phyloP scores from a whole-genome alignment of 2,797 vertebrate genomes.

The Anabacerthia variegaticeps region DNA sequence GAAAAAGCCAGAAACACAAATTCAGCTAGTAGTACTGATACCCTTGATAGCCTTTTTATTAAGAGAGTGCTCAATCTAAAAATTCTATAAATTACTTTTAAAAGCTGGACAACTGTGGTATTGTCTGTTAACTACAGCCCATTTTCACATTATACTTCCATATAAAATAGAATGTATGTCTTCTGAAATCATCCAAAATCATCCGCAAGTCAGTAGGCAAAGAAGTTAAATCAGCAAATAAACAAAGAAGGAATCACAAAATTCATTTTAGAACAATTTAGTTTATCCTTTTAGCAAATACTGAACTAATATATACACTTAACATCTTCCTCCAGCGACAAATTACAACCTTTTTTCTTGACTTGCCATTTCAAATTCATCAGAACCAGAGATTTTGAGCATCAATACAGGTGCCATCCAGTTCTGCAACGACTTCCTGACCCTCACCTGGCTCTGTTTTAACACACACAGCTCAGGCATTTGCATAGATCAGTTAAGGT shows the following conservation, averaged over 20 bases:
- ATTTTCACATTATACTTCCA: not conserved
- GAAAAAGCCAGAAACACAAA: not conserved
- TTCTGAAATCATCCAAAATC: not conserved
- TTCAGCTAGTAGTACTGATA: not conserved
- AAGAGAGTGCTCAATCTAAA: not conserved
- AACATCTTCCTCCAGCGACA: not conserved
- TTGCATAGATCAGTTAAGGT: not conserved
- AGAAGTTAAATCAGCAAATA: not conserved
- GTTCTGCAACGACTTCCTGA: not conserved
- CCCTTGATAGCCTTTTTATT: not conserved
- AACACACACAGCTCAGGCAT: not conserved
- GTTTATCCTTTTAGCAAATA: not conserved
- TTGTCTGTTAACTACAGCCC: not conserved
- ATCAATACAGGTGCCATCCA: rapidly evolving
- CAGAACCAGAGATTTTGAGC: not conserved
- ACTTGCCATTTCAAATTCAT: not conserved
- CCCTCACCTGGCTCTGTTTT: not conserved
- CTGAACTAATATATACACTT: not conserved
- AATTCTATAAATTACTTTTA: not conserved
- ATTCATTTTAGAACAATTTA: not conserved
- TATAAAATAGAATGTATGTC: not conserved
- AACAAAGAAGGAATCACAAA: not conserved
- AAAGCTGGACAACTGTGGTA: not conserved
- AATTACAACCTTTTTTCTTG: not conserved
- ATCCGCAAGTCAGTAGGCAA: not conserved